Percentiles rank a stretch among this genome's conserved stretches.
phyloP scores from a whole-genome alignment of 2,797 vertebrate genomes.

The Trichosurus vulpecula region DNA sequence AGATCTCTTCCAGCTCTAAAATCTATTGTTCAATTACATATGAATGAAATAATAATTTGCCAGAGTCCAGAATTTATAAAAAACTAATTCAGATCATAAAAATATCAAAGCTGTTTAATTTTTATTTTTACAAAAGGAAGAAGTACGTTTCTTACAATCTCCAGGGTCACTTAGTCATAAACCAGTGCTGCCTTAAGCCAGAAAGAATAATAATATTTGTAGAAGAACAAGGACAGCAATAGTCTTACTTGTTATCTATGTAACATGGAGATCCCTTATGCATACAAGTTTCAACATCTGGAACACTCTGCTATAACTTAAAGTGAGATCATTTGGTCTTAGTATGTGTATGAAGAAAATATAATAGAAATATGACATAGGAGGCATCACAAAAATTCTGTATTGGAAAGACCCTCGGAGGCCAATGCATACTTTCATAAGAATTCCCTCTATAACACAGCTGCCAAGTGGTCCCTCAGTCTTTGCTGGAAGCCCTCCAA shows the following conservation, averaged over 20 bases:
- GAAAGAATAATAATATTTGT: conserved; percentile 32
- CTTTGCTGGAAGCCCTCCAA: not conserved
- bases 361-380: not conserved
- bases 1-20: conserved; percentile 18
- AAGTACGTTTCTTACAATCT: conserved; percentile 31
- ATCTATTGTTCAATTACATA: conserved; percentile 14
- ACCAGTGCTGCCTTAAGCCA: conserved; percentile 13
- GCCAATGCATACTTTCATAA: not conserved
- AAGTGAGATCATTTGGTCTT: conserved; percentile 16
- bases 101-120: conserved; percentile 44
- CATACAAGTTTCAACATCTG: conserved; percentile 16
- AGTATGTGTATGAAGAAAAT: conserved; percentile 14
- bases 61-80: conserved; percentile 33
- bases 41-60: conserved; percentile 41
- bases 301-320: conserved; percentile 16
- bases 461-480: not conserved
- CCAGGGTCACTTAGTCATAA: conserved; percentile 39
- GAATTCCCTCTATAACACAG: not conserved
- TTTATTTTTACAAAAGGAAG: conserved; percentile 24
- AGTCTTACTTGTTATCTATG: conserved; percentile 1
- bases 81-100: conserved; percentile 12
- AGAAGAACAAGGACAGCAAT: conserved; percentile 4
- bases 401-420: not conserved
- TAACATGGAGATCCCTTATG: not conserved
- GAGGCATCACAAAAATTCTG: not conserved